Evolutionary conservation across 2,797 vertebrate species (phyloP), one percentile per base, ranked within the genome.

Genomic region (Typhlichthys subterraneus): DNA sequence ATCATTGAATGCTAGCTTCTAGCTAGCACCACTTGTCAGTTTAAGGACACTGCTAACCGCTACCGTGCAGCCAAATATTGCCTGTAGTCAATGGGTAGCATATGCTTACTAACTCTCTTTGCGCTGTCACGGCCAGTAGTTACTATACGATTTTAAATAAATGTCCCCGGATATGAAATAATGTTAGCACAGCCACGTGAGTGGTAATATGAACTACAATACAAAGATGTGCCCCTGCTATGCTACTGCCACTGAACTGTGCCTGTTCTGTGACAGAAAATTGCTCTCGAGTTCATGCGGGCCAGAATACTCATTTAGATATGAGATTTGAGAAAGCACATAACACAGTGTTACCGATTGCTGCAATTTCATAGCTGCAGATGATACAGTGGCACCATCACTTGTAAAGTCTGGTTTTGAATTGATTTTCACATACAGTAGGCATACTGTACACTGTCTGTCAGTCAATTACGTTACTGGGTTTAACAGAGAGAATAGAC

Each of bases 21-120:
- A 42, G 78, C 31, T 84, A 83, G 63, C 76, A 60, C 59, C 13
- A 33, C 50, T 68, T 69, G 65, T 69, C 19, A 70, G 58, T 73
- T 61, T 23, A 23, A 23, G 81, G 79, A 83, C 84, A 76, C 84
- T 72, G 83, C 81, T 84, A 15, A n/a, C 10, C 56, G 81, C 75
- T 84, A 84, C 52, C 62, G 29, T 23, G 8, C 19, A 51, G 6
- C 51, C 53, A 1, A 14, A 46, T 19, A 53, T 29, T 33, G 45
- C 11, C 7, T 50, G 13, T 48, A 11, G 33, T 59, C 38, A 68
- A 67, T 48, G 38, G 57, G 33, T 56, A 57, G 57, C 59, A 12
- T 13, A 33, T 6, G 14, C 53, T 55, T 55, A 13, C 17, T 46
- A 45, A 50, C 12, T 80, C 61, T 68, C 67, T 65, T 51, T 23